Conservation (phyloP, 2,113 vertebrate genomes). For the Bufo bufo region DNA sequence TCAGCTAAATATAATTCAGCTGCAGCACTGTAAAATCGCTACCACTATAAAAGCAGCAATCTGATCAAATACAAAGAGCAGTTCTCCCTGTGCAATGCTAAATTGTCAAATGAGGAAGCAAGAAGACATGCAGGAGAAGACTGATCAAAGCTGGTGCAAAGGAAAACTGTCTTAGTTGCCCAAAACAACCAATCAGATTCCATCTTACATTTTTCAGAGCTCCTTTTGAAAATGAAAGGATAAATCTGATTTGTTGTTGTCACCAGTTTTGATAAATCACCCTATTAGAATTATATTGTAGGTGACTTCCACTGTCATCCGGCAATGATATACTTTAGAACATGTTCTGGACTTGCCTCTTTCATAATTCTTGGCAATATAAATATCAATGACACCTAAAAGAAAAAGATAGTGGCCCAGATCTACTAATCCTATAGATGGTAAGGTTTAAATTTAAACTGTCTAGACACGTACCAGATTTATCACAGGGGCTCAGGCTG, state of each 20-base stretch:
- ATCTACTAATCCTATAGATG: too few species aligned
- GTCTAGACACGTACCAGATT: too few species aligned
- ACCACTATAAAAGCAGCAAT: slow-evolving; percentile 15
- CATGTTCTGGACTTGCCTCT: not conserved
- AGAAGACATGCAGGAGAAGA: not conserved
- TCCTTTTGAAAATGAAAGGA: too few species aligned
- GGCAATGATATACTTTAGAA: not conserved
- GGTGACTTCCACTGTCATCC: not conserved
- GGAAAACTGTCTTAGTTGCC: too few species aligned
- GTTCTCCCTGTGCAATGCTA: not conserved
- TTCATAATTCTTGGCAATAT: not conserved
- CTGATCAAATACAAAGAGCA: slow-evolving; percentile 8
- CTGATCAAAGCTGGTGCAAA: too few species aligned
- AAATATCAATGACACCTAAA: not conserved
- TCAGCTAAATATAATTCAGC: slow-evolving; percentile 49
- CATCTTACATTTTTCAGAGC: too few species aligned
- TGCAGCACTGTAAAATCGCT: slow-evolving; percentile 18
- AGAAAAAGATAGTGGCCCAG: too few species aligned
- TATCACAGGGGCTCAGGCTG: too few species aligned
- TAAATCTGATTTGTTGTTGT: too few species aligned
- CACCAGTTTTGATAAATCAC: too few species aligned
- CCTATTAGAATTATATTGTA: not conserved
- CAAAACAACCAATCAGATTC: too few species aligned
- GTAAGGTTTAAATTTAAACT: too few species aligned
- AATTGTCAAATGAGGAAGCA: not conserved